Percentiles rank a stretch among this genome's conserved stretches.
Conservation (phyloP, 2,888 invertebrate species). For the Ectropis crepuscularia region DNA sequence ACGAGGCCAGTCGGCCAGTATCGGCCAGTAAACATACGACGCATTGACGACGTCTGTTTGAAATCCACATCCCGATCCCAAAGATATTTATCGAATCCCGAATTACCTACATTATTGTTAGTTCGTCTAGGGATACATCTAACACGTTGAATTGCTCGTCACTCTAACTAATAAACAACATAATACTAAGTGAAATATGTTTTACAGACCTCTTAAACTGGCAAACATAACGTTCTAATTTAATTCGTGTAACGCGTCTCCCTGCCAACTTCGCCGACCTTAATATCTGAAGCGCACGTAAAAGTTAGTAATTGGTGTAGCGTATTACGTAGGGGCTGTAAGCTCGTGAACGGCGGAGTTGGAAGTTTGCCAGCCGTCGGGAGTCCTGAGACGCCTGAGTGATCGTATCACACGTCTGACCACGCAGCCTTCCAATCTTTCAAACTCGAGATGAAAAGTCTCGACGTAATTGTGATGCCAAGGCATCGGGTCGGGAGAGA, state of each 20-base stretch:
- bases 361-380: conserved; percentile 18
- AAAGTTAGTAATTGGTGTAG: conserved; percentile 41
- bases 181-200: not conserved
- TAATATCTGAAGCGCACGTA: conserved; percentile 29
- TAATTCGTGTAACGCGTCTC: conserved; percentile 3
- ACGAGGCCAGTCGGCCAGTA: too few species aligned
- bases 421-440: conserved; percentile 11
- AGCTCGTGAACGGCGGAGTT: conserved; percentile 15
- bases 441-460: conserved; percentile 4
- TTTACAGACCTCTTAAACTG: not conserved
- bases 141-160: too few species aligned
- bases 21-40: too few species aligned
- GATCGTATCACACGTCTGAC: conserved; percentile 14
- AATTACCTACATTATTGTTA: too few species aligned
- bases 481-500: too few species aligned
- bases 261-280: conserved; percentile 10
- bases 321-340: conserved; percentile 24
- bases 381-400: conserved; percentile 3
- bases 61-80: too few species aligned
- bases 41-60: too few species aligned
- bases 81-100: too few species aligned
- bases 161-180: too few species aligned
- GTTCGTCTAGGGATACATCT: too few species aligned
- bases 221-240: conserved; percentile 10
- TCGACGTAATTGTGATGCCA: not conserved